A percentile compares a stretch with the other conserved stretches of the same genome.
phyloP scores from a whole-genome alignment of 2,888 invertebrate genomes.

The Incurvaria masculella region DNA sequence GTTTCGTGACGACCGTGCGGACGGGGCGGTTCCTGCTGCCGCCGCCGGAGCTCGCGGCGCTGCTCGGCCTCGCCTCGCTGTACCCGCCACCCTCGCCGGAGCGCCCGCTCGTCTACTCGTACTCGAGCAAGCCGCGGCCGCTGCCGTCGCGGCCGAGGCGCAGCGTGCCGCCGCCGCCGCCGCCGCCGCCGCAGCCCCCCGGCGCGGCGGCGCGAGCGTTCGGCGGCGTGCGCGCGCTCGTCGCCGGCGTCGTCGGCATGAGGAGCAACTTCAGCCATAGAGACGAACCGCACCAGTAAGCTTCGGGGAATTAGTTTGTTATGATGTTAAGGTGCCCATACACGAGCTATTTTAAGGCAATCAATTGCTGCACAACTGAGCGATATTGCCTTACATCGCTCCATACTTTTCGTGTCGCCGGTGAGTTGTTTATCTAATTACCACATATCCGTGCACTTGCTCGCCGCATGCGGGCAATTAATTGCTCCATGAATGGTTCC shows the following conservation, averaged over 20 bases:
- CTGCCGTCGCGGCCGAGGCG: conserved; percentile 26
- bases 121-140: conserved; percentile 62
- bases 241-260: conserved; percentile 33
- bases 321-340: too few species aligned
- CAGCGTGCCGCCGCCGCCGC: conserved; percentile 11
- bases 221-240: conserved; percentile 30
- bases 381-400: too few species aligned
- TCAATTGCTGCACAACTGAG: too few species aligned
- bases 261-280: not conserved
- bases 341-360: too few species aligned
- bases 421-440: too few species aligned
- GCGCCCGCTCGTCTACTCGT: conserved; percentile 57
- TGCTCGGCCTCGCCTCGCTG: conserved; percentile 56
- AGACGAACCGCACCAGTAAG: too few species aligned
- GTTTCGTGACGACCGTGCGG: conserved; percentile 80
- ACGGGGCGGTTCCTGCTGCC: conserved; percentile 77
- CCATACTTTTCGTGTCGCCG: too few species aligned
- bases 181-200: conserved; percentile 11
- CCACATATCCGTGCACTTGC: too few species aligned
- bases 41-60: conserved; percentile 64
- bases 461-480: too few species aligned
- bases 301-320: too few species aligned
- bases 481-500: too few species aligned
- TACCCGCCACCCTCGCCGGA: conserved; percentile 31
- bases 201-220: conserved; percentile 14